Evolutionary conservation across 2,888 invertebrate genomes (phyloP), one percentile per base, ranked within the genome.

Genomic region (Drosophila melanosoma): DNA sequence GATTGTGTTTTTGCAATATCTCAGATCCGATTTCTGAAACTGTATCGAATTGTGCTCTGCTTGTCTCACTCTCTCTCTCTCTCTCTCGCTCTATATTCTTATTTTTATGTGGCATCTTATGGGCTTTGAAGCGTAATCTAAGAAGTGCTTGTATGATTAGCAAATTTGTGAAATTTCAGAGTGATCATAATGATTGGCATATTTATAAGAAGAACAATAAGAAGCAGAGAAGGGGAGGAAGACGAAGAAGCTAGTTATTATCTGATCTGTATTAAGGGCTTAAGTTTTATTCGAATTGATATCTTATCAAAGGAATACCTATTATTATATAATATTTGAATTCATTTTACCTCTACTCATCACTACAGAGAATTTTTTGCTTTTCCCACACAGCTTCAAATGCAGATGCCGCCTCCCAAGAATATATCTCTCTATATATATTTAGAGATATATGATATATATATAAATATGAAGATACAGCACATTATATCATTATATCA

Each of bases 1-100:
- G 79, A 71, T 83, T 89, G 76, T 79, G 72, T 58, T 76, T 74
- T 70, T 35, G 62, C 82, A 84, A 79, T 89, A 84, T 84, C 84
- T 74, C 3, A 58, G 71, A 89, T 85, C 36, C 61, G 74, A 75
- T 82, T 83, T 74, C 52, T 68, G 45, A 68, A 73, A 72, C 42
- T 54, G 12, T 59, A 69, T 70, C 35, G 52, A 72, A 49, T 40
- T 15, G 29, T 57, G 15, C 42, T 17, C 17, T 20, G 26, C 2
- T 2, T 40, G 11, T 56, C 12, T 38, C 17, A 23, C 23, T 35
- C 35, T 36, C 6, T 42, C 42, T 20, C 1, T 12, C 6, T 3
- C 42, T 11, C n/a, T 29, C 29, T 29, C 8, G 29, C 29, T 29
- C 29, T 29, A 23, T 23, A 20, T 45, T 45, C 23, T 15, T 45